Percentiles rank a stretch among this genome's conserved stretches.
These are phyloP conservation scores for Fistularia tabacaria DNA, from an alignment of 2,797 vertebrate genomes.

Conservation along the genomic window DNA sequence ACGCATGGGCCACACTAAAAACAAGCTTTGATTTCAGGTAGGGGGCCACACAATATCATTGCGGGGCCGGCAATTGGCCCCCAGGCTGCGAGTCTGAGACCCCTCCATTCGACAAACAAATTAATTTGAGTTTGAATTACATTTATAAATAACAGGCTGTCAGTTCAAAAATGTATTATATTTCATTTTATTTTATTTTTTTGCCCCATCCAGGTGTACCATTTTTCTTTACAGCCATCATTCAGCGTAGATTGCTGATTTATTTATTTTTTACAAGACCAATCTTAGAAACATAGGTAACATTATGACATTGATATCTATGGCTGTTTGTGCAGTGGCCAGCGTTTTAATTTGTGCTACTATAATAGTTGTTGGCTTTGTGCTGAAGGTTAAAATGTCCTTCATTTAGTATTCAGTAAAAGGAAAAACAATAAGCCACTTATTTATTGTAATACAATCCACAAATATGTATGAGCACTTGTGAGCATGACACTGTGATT, in stretches of 20 bases:
- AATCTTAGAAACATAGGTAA: conserved; percentile 2
- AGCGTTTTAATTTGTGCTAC: conserved; percentile 27
- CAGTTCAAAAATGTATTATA: too few relatives aligned
- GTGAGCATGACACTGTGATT: background rate
- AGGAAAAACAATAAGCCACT: conserved; percentile 42
- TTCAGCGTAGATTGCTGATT: background rate
- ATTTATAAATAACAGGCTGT: too few relatives aligned
- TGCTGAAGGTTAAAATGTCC: conserved; percentile 43
- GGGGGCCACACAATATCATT: too few relatives aligned
- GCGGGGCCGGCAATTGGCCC: too few relatives aligned
- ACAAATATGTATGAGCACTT: conserved; percentile 58
- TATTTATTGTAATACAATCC: conserved; percentile 57
- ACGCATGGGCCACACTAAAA: too few relatives aligned
- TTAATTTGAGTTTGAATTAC: too few relatives aligned
- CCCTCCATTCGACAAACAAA: too few relatives aligned
- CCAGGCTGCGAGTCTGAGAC: too few relatives aligned
- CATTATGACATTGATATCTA: conserved; percentile 37
- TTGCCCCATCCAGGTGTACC: too few relatives aligned
- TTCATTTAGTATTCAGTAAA: conserved; percentile 55
- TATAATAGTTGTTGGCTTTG: conserved; percentile 18
- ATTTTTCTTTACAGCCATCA: too few relatives aligned
- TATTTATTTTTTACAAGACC: background rate
- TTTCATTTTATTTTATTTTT: too few relatives aligned
- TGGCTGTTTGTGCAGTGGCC: conserved; percentile 19
- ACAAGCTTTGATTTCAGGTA: too few relatives aligned